Evolutionary conservation across 2,113 vertebrate genomes (phyloP).

Genomic region (Forbesichthys agassizii): DNA sequence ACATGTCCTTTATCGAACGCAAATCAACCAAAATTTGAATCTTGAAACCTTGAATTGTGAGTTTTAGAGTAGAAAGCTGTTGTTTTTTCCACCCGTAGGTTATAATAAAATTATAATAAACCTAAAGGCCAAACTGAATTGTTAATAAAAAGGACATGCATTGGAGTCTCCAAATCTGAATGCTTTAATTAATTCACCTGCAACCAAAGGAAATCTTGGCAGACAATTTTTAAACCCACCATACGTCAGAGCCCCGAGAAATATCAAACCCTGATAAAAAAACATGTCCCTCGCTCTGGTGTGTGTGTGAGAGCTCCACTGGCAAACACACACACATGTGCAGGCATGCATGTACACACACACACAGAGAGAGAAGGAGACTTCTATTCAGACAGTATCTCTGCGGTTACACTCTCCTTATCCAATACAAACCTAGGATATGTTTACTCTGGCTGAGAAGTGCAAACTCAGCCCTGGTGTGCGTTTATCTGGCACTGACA

Average conservation of each 20-base stretch:
- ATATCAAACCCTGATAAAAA: background rate
- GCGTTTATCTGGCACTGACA: slow-evolving; percentile 47
- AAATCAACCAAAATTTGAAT: too few relatives aligned
- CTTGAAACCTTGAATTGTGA: too few relatives aligned
- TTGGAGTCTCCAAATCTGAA: background rate
- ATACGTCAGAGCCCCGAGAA: background rate
- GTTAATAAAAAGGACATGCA: too few relatives aligned
- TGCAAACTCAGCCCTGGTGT: slow-evolving; percentile 32
- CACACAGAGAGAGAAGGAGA: background rate
- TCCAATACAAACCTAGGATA: background rate
- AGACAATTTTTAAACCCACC: background rate
- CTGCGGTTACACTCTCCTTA: slow-evolving; percentile 22
- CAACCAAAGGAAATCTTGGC: background rate
- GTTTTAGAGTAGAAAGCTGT: too few relatives aligned
- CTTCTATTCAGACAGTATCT: slow-evolving; percentile 6
- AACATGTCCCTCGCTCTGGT: slow-evolving; percentile 2
- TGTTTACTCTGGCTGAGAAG: slow-evolving; percentile 40
- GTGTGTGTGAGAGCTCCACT: background rate
- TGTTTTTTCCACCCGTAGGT: too few relatives aligned
- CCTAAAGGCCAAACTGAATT: too few relatives aligned
- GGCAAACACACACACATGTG: background rate
- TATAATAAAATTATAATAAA: too few relatives aligned
- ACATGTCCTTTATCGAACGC: too few relatives aligned
- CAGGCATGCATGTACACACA: background rate
- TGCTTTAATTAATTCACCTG: background rate